phyloP scores from a whole-genome alignment of 2,797 vertebrate genomes.

The Pangasius mekongensis region DNA sequence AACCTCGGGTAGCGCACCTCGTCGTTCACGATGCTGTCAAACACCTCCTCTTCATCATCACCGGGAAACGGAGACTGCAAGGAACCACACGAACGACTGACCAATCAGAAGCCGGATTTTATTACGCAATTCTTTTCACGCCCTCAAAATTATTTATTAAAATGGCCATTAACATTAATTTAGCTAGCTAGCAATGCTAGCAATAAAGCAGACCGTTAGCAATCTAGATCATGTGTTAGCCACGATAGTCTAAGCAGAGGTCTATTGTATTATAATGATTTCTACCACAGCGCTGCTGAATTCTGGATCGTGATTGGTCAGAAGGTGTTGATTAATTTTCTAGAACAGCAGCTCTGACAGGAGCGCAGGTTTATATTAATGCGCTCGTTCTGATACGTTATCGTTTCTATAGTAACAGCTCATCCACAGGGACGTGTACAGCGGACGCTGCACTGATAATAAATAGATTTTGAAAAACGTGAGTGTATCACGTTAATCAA shows the following conservation, averaged over 20 bases:
- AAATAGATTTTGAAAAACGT: background rate
- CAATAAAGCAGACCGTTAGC: background rate
- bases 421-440: background rate
- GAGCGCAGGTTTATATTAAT: background rate
- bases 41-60: conserved; percentile 97
- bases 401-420: background rate
- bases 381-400: too few relatives aligned
- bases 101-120: background rate
- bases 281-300: background rate
- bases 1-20: conserved; percentile 97
- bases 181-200: background rate
- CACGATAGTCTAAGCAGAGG: background rate
- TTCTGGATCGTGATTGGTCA: conserved; percentile 1
- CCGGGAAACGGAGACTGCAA: conserved; percentile 94
- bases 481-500: too few relatives aligned
- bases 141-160: background rate
- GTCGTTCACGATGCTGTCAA: conserved; percentile 99
- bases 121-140: background rate
- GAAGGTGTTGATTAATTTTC: background rate
- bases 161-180: background rate
- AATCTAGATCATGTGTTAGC: background rate
- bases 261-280: background rate
- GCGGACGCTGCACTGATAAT: background rate
- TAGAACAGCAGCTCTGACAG: background rate
- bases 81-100: background rate